Base-by-base conservation (phyloP, 1,140 invertebrate species). In the Atopsyche davidsoni region DNA sequence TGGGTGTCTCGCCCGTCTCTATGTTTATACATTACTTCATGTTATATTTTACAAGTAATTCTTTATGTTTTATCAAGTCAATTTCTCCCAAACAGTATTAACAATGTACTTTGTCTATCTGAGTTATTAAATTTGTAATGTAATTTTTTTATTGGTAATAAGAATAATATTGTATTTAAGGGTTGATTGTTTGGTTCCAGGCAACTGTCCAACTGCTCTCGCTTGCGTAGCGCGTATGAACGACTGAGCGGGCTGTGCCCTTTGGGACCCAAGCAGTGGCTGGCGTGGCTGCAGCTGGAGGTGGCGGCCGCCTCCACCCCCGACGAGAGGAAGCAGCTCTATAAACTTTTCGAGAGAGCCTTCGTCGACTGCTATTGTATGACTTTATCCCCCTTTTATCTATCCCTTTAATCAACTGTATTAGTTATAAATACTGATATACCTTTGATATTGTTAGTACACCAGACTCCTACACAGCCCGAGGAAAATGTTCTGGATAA, bases 281-380 rank as follows among this genome's bases (percentile, higher is more conserved):
- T 51, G 0, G 14, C 43, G 3, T 51, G 55, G 51, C 43, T 58
- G 14, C 46, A 54, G 39, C 16, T 54, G 24, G 55, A 58, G 38
- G 44, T 51, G 13, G 34, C 28, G 3, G 43, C 47, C 4, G 51
- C 51, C 25, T 31, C 55, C 11, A 46, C 42, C 17, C 24, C 47
- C 0, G 55, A 51, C 31, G 43, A 41, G 1, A 22, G 51, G 25
- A 41, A 47, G 9, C 35, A 44, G 24, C 28, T 51, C 9, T 46
- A 58, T 23, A 44, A 58, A 16, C 48, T 58, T 1, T 58, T 53
- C 22, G 36, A 51, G 11, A 44, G 24, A n/a, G 51, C 55, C 10
- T 58, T 51, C 19, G 39, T 51, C 21, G 55, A 58, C 31, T 58
- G 55, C 21, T 58, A 53, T 31, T 46, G 55, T 58, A 28, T 36